Evolutionary conservation across 2,113 vertebrate species (phyloP), one percentile per base, ranked within the genome.

Genomic region (Brienomyrus longianalis): DNA sequence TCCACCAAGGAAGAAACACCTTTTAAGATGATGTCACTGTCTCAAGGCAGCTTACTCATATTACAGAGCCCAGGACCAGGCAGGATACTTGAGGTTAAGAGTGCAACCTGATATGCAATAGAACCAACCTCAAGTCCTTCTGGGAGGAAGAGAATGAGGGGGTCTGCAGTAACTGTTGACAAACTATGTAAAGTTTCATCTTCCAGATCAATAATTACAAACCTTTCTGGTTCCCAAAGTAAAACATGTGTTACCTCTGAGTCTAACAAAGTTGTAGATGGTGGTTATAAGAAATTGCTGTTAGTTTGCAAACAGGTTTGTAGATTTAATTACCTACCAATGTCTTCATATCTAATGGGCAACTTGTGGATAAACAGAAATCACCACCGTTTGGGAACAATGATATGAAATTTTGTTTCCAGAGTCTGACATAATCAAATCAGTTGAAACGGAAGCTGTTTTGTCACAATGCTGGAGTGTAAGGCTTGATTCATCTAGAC

Each of bases 301-400:
- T 66, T 66, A 66, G 23, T 66, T 66, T 66, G 8, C 59, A 66
- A 66, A 27, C 59, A 66, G 59, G n/a, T n/a, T 5, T 7, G 11
- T 23, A 83, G 80, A 83, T 21, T 56, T 95, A 19, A 95, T 90
- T 93, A 92, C 93, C 13, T 0, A 91, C 86, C 56, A 90, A 95
- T 93, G 95, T 93, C 23, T n/a, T 85, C 89, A 89, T 23, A 43
- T 47, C 56, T 47, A 62, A 59, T 21, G 80, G 87, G 39, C 89
- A 62, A 0, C 2, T 3, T 23, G 88, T 90, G 83, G 88, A 93
- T 43, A 10, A 88, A 50, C 88, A 15, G 10, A 51, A 54, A 19
- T 52, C 27, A 6, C 17, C 45, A 91, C 7, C 1, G 90, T 91
- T 91, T 90, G 74, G 1, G 87, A 23, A 35, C 31, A 77, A 23